Evolutionary conservation across 2,888 invertebrate genomes (phyloP), one percentile per base, ranked within the genome.

Genomic region (Gnatocerus cornutus): DNA sequence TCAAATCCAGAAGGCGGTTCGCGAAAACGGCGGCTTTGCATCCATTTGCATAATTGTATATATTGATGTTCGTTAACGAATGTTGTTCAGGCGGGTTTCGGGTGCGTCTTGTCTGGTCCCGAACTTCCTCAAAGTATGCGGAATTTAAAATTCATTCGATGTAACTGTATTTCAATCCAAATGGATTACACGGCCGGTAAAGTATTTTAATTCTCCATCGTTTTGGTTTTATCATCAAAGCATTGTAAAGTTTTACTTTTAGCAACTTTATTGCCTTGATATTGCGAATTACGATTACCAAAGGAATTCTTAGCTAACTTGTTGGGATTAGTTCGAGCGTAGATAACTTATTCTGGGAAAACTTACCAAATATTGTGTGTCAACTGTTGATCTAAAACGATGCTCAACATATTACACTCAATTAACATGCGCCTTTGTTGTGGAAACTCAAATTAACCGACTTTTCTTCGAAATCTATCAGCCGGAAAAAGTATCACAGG

Each of bases 1-100:
- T 84, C 83, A 82, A 83, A 84, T 83, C 83, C 81, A 77, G 79
- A 78, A 81, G 82, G 82, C 82, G 81, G 82, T 79, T 80, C 79
- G 79, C 79, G 82, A 83, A 82, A 83, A 82, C 82, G 83, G 78
- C 76, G 80, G 82, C 82, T 84, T 84, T 84, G 84, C 84, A 84
- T 84, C 77, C 75, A 84, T 84, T 84, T 84, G 82, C 84, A 84
- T 84, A 84, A 84, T 84, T 84, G 84, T 83, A 82, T 83, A 84
- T 84, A 84, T 83, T 84, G 84, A 84, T 84, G 84, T 84, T 84
- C 84, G 83, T 84, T 84, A 84, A 83, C 83, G 83, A 84, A 83
- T 82, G 80, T 80, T 78, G 79, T 80, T 79, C 77, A 72, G 75
- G 61, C 39, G 62, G 69, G 69, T 61, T 67, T 64, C 29, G 67